Base-by-base conservation (phyloP, 2,797 vertebrate species). In the Smutsia temminckii region DNA sequence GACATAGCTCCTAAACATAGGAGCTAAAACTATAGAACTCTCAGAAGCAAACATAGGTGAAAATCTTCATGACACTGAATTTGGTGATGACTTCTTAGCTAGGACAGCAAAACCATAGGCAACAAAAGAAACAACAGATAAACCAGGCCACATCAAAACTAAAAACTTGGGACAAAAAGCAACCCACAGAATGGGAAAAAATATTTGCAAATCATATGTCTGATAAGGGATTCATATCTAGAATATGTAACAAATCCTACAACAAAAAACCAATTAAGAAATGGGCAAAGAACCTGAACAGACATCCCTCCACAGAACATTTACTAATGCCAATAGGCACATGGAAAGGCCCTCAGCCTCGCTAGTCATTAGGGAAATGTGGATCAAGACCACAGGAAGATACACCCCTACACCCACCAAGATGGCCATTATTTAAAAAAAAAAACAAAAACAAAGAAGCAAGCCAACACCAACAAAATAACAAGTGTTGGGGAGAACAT, bases 11-110 rank as follows among this genome's bases (percentile, higher is more conserved):
- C 42, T 79, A 83, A 95, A 83, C 2, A 11, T 46, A 87, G 85
- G 25, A 79, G 37, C 68, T 78, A 69, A 89, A 94, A 63, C 42
- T 93, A 81, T 49, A 92, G 96, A 89, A 93, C 51, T 91, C 29
- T 89, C 29, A 81, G 29, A 92, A 59, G 55, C 55, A 37, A 81
- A 61, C 29, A 55, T 0, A 59, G 7, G 10, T 29, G 64, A 87
- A 85, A 91, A 89, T 79, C 57, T 69, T 87, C 46, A 74, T 16
- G 20, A 77, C 21, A 83, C 14, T 83, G 6, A 8, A 84, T 92
- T 87, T 64, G 53, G 66, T 25, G 63, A 86, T 49, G 3, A 34
- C 12, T 89, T 77, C 61, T 92, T 85, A 78, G 78, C 51, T 77
- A 89, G 29, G 55, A 89, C 32, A 78, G 20, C 20, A 49, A 92